Base-by-base conservation (phyloP, 2,797 vertebrate genomes). In the Acipenser oxyrinchus region DNA sequence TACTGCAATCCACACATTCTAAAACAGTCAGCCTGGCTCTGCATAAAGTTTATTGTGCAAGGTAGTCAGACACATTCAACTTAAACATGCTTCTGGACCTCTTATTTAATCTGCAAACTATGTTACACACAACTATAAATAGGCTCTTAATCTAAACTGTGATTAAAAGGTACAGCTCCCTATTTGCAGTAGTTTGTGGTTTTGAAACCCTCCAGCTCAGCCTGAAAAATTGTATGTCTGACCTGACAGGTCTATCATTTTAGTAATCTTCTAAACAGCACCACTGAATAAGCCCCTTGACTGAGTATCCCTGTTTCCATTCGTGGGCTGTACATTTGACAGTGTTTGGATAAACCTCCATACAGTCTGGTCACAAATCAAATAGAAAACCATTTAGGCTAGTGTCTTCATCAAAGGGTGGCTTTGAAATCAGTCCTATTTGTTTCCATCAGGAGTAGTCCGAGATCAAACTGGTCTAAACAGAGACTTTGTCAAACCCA, bases 11-110 rank as follows among this genome's bases (percentile, higher is more conserved):
- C 53, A 68, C 69, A 73, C 15, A 66, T 72, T 72, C 72, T 68
- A 75, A 70, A 75, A 73, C 50, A 69, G 69, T 68, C 74, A 68
- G 60, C 66, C 51, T 51, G 69, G 57, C 63, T 48, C 55, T 73
- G 60, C 60, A 70, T 58, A 63, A 76, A 23, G 66, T 76, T 78
- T 60, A 67, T 58, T 71, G 59, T 55, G 69, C 51, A 59, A 23
- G 12, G 62, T 58, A 23, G 69, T 60, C 70, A 62, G 71, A 63
- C 68, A 59, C 62, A 53, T 49, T 70, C 52, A 67, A 61, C 69
- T 57, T 60, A 73, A 69, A 67, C 62, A 58, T 62, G 12, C 70
- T 49, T 18, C 64, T 69, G 51, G 49, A 68, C 63, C 60, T 18
- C 60, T 53, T 67, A 55, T 49, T 48, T 64, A 68, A 70, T 53